Conservation (phyloP, 2,888 invertebrate genomes). For the Lasius platythorax region DNA sequence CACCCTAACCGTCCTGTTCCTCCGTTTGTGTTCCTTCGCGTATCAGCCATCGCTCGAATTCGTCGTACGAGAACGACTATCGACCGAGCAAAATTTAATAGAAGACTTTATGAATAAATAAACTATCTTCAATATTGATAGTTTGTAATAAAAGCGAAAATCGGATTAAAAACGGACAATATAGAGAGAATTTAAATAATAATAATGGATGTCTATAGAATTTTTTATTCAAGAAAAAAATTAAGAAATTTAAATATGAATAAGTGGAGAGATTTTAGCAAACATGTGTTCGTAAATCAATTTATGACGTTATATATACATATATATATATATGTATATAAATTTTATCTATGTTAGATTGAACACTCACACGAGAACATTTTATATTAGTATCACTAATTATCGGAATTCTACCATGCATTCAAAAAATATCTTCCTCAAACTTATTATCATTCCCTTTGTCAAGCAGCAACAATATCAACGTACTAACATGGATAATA, state of each 20-base stretch:
- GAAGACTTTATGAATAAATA: not conserved
- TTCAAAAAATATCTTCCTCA: not conserved
- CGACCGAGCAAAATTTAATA: constrained; percentile 24
- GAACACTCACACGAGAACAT: not conserved
- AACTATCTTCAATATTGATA: not conserved
- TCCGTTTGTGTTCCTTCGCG: constrained; percentile 57
- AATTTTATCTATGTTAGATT: not conserved
- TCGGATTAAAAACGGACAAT: not conserved
- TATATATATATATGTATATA: not conserved
- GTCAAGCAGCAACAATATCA: constrained; percentile 16
- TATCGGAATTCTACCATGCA: not conserved
- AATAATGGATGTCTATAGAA: not conserved
- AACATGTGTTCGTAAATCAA: not conserved
- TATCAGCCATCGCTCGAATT: constrained; percentile 47
- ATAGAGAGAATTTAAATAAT: not conserved
- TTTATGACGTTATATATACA: not conserved
- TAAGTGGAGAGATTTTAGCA: not conserved
- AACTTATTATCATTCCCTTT: not conserved
- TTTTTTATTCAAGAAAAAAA: constrained; percentile 3
- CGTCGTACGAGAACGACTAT: constrained; percentile 10
- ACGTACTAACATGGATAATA: constrained; percentile 29
- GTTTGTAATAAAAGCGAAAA: constrained; percentile 8
- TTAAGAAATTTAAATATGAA: not conserved
- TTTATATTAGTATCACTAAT: not conserved
- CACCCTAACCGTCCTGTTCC: constrained; percentile 56